phyloP scores from a whole-genome alignment of 2,113 vertebrate species.

The Leuciscus idus region DNA sequence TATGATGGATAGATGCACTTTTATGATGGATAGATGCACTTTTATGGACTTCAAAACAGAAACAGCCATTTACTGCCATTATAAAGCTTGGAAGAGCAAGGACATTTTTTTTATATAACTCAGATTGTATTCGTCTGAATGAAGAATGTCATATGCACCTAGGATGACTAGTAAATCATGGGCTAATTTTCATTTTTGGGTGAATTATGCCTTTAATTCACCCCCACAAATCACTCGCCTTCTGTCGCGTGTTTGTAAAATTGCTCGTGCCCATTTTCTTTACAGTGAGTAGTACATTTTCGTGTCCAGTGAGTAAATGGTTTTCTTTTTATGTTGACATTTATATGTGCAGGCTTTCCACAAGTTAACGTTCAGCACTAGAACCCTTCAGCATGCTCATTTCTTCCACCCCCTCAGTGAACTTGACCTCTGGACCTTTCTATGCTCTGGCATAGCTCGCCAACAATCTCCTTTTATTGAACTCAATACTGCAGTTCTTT shows the following conservation, averaged over 20 bases:
- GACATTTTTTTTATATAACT: no score
- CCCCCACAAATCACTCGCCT: not conserved
- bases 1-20: no score
- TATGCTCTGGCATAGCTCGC: conserved; percentile 49
- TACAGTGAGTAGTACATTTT: not conserved
- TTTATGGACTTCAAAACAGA: no score
- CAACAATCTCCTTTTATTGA: conserved; percentile 75
- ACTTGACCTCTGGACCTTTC: conserved; percentile 65
- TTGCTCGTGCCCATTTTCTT: not conserved
- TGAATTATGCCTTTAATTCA: not conserved
- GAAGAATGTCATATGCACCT: no score
- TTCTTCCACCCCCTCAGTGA: conserved; percentile 68
- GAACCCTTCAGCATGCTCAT: conserved; percentile 65
- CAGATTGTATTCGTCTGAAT: no score
- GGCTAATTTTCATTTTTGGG: no score
- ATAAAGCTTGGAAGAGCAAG: no score
- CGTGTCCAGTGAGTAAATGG: not conserved
- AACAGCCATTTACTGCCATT: no score
- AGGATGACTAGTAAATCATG: no score
- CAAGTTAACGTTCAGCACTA: conserved; percentile 68
- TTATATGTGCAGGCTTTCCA: conserved; percentile 12
- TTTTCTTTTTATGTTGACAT: conserved; percentile 20
- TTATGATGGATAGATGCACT: no score
- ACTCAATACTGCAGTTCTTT: conserved; percentile 68
- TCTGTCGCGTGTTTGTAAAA: not conserved